These are phyloP conservation scores for Eulemur albifrons DNA, from an alignment of 2,797 vertebrate genomes.

Conservation along the genomic window DNA sequence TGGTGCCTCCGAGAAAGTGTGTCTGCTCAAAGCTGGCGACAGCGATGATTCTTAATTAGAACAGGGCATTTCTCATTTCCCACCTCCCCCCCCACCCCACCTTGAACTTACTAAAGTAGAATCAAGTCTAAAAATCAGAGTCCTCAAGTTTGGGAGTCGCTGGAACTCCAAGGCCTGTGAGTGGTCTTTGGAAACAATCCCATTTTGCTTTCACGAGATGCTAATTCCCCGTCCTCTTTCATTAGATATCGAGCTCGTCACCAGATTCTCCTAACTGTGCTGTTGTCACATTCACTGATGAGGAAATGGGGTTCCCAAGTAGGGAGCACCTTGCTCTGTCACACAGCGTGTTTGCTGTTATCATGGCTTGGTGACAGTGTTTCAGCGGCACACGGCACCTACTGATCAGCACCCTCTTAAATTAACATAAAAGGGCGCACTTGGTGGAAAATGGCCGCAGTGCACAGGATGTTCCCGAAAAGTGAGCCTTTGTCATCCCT, in stretches of 20 bases:
- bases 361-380: accelerated
- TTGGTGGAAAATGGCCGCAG: accelerated
- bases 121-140: not conserved
- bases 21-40: not conserved
- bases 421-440: accelerated
- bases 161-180: not conserved
- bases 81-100: no score
- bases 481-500: not conserved
- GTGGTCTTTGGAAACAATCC: not conserved
- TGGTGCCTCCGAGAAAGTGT: not conserved
- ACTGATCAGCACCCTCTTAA: accelerated
- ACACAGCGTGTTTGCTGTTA: accelerated
- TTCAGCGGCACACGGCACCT: not conserved
- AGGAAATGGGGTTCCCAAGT: not conserved
- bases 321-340: not conserved
- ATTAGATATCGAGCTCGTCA: no score
- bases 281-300: not conserved
- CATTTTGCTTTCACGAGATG: not conserved
- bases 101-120: not conserved
- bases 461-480: no score
- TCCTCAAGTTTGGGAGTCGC: not conserved
- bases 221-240: not conserved
- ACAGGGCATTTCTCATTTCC: not conserved
- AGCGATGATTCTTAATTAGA: not conserved
- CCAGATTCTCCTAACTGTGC: not conserved